Evolutionary conservation across 2,797 vertebrate genomes (phyloP).

Genomic region (Semotilus atromaculatus): DNA sequence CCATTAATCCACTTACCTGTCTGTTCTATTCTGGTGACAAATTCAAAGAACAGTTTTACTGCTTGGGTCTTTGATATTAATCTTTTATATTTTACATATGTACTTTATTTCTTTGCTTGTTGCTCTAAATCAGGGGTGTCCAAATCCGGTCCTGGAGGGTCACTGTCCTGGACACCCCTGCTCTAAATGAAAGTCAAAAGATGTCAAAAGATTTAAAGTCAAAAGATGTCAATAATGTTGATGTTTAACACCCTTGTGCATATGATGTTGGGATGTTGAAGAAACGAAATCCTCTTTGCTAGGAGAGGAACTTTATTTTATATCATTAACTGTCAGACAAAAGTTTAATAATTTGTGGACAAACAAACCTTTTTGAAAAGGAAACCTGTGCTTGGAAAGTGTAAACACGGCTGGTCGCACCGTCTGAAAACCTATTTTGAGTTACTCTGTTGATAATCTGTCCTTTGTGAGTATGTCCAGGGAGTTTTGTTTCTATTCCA

Average conservation of each 20-base stretch:
- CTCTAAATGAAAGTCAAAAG: too few relatives aligned
- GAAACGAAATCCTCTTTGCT: neutral
- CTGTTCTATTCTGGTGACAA: too few relatives aligned
- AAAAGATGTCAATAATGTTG: neutral
- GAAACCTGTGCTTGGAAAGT: neutral
- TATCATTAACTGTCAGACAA: neutral
- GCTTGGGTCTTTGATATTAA: too few relatives aligned
- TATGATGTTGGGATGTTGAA: neutral
- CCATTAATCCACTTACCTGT: too few relatives aligned
- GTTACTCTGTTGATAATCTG: constrained; percentile 52
- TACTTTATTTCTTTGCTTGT: neutral
- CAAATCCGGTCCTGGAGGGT: too few relatives aligned
- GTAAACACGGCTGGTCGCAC: neutral
- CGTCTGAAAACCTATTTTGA: neutral
- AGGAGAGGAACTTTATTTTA: neutral
- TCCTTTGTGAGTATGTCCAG: constrained; percentile 34
- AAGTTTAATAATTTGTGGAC: neutral
- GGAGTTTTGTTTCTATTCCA: constrained; percentile 32
- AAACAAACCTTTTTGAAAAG: neutral
- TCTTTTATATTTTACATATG: too few relatives aligned
- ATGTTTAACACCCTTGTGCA: neutral
- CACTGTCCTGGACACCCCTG: too few relatives aligned
- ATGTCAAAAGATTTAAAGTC: too few relatives aligned
- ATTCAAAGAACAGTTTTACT: too few relatives aligned
- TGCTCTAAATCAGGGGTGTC: too few relatives aligned